These are phyloP conservation scores for Onychomys torridus DNA, from an alignment of 2,797 vertebrate genomes.

Conservation along the genomic window DNA sequence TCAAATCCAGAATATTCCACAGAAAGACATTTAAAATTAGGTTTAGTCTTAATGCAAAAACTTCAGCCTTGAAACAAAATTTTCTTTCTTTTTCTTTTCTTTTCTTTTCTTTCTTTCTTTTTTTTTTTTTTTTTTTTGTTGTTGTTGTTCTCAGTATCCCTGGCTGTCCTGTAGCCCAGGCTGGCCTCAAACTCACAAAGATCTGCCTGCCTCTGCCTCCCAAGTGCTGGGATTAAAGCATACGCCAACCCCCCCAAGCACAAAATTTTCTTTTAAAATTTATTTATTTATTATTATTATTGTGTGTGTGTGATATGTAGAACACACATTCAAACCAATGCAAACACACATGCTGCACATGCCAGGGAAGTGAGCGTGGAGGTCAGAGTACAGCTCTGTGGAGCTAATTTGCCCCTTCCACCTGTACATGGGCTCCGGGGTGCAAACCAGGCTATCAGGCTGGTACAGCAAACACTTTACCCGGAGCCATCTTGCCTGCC, in stretches of 20 bases:
- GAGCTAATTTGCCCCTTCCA: background rate
- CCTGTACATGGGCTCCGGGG: background rate
- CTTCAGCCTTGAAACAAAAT: slow-evolving; percentile 52
- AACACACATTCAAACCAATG: background rate
- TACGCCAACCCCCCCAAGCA: background rate
- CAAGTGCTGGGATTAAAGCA: background rate
- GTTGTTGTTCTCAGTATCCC: no score
- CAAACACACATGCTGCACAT: background rate
- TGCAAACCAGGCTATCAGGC: background rate
- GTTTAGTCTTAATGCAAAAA: slow-evolving; percentile 53
- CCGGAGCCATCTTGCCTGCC: background rate
- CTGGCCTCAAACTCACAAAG: background rate
- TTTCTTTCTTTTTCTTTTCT: background rate
- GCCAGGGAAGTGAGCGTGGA: background rate
- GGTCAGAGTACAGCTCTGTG: background rate
- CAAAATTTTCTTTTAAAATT: background rate
- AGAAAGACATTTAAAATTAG: slow-evolving; percentile 59
- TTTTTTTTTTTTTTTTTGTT: no score
- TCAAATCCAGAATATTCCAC: slow-evolving; percentile 44
- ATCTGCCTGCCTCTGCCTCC: background rate
- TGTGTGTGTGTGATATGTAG: background rate
- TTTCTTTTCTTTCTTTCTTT: background rate
- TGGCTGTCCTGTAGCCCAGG: background rate
- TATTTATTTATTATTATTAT: background rate
- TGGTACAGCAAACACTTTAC: background rate